Base-by-base conservation (phyloP, 2,113 vertebrate genomes). In the Varanus salvator region DNA sequence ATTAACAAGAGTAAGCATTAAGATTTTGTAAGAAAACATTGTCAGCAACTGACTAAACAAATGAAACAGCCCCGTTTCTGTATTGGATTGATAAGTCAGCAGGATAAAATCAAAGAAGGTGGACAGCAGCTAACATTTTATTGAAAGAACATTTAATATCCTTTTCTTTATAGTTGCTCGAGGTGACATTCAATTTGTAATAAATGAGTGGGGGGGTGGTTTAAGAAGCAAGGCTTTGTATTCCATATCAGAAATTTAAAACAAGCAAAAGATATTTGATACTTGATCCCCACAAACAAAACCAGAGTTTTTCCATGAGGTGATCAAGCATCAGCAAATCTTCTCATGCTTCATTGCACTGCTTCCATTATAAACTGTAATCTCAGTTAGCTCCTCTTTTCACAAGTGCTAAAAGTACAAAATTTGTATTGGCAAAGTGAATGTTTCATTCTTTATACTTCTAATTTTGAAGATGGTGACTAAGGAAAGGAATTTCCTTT, bases 391-490 rank as follows among this genome's bases (percentile, higher is more conserved):
- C 90, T 92, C 90, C 57, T 90, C 86, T 92, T 91, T 94, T 92
- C 77, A 90, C 90, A 94, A 93, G 92, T 91, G 90, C 90, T 90
- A 92, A 94, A 94, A 93, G 66, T 90, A 80, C 50, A 82, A 84
- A 90, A 54, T 29, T 25, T 93, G 89, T 90, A 90, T 84, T 78
- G 93, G 86, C 82, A 93, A 95, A 93, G 85, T 93, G 91, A 89
- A 69, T 87, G 57, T 89, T 89, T 90, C 66, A 87, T 38, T 90
- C 66, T 74, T 92, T 76, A 89, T 80, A 89, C 68, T 83, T 86
- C 74, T 90, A 86, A 71, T 87, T 75, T 29, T 69, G 54, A 90
- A 90, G 31, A 90, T 88, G 77, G 92, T 81, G 93, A 94, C 90
- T 88, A 81, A 92, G 89, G 85, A 60, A 94, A 91, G 86, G 80